Evolutionary conservation across 2,797 vertebrate species (phyloP).

Genomic region (Phrynocephalus forsythii): DNA sequence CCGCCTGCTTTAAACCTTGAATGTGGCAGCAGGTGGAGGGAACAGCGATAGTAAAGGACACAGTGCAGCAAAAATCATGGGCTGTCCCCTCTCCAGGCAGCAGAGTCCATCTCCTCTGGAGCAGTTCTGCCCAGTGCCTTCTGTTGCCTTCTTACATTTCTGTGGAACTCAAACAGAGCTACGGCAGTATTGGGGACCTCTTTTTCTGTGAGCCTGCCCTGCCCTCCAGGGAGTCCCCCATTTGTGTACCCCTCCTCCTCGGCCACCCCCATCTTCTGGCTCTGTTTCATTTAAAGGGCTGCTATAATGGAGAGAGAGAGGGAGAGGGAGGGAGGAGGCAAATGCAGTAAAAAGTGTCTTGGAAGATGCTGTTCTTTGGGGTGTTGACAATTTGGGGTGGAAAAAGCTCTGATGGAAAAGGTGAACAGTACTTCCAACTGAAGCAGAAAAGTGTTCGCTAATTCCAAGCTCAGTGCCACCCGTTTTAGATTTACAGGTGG

Average conservation of each 20-base stretch:
- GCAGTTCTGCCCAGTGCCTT: no score
- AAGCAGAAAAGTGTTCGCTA: slow-evolving; percentile 32
- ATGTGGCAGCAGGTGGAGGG: no score
- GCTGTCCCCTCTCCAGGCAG: no score
- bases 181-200: neutral
- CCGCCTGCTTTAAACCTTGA: neutral
- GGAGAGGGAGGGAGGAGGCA: no score
- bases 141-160: no score
- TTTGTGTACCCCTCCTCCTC: neutral
- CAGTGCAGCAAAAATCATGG: no score
- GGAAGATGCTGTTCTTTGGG: neutral
- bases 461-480: slow-evolving; percentile 10
- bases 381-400: neutral
- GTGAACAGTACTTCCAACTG: neutral
- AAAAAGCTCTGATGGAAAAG: neutral
- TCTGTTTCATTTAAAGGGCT: neutral
- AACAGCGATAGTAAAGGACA: no score
- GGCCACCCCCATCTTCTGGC: no score
- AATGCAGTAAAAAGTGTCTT: neutral
- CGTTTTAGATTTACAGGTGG: slow-evolving; percentile 31
- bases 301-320: neutral
- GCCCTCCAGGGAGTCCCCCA: neutral
- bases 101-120: neutral
- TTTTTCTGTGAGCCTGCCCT: neutral
- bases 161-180: neutral